Base-by-base conservation (phyloP, 1,140 invertebrate genomes). In the Elymnias hypermnestra region DNA sequence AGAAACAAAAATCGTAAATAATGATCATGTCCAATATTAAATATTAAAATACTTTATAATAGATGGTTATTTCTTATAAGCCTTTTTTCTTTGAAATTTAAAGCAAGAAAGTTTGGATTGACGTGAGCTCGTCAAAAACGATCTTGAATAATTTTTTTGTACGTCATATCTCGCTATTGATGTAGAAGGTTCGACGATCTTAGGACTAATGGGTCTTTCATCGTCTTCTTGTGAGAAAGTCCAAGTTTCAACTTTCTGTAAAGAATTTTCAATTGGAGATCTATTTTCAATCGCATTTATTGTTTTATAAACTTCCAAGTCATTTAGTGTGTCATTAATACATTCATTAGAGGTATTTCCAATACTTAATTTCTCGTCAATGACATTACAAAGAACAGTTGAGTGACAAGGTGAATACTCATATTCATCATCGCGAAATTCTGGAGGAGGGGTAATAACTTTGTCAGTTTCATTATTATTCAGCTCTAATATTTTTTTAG, bases 391-490 rank as follows among this genome's bases (percentile, higher is more conserved):
- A n/a, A n/a, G n/a, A n/a, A n/a, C 38, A 22, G 23, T 40, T 5
- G 1, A 3, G 13, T 13, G 13, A 17, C 12, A 13, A 17, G 48
- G 42, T 4, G 45, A 39, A 25, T 45, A 35, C 8, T 23, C n/a
- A 33, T 6, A 12, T 5, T 33, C 22, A 35, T 57, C 17, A 45
- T 81, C 72, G 42, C 63, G 37, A 45, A 78, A 82, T 53, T 72
- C 60, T 6, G 51, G 22, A n/a, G 81, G 77, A 3, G 76, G 76
- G 5, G 72, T 59, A 31, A 78, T 65, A 21, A 76, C 50, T 13
- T 53, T 54, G 23, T 49, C 42, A 0, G 10, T 15, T 4, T 60
- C 37, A 14, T 53, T 42, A 13, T 58, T 53, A 35, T 26, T 53
- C 6, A 57, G 53, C 38, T 70, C 49, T 23, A 84, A 50, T 8